A percentile compares a stretch with the other conserved stretches of the same genome.
phyloP scores from a whole-genome alignment of 2,797 vertebrate species.

The Acanthiza pusilla region DNA sequence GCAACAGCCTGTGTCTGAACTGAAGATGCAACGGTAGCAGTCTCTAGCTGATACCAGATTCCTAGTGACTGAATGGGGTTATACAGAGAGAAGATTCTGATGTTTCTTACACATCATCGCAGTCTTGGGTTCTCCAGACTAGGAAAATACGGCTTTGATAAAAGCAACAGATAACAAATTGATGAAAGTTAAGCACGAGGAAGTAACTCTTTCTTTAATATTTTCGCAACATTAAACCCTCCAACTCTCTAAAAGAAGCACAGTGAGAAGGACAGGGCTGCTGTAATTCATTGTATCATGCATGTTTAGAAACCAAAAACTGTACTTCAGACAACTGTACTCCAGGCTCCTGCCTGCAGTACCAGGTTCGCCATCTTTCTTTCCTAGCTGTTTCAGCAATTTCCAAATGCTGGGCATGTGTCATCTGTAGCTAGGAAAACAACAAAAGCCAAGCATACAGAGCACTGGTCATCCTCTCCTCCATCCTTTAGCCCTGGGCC shows the following conservation, averaged over 20 bases:
- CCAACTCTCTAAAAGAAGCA: neutral
- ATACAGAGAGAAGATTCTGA: neutral
- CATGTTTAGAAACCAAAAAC: neutral
- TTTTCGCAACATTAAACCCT: neutral
- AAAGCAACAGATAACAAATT: conserved; percentile 17
- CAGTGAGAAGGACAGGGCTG: neutral
- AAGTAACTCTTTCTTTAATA: neutral
- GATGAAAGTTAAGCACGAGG: conserved; percentile 18
- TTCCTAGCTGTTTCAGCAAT: conserved; percentile 36
- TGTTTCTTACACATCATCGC: neutral
- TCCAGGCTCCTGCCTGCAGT: neutral
- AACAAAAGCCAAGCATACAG: neutral
- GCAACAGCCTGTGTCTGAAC: conserved; percentile 12
- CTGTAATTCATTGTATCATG: neutral
- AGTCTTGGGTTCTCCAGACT: neutral
- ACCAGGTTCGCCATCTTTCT: conserved; percentile 19
- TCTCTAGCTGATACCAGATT: conserved; percentile 29
- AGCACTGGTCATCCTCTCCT: neutral
- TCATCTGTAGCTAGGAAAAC: neutral
- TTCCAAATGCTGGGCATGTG: neutral
- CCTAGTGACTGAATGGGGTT: conserved; percentile 55
- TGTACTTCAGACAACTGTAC: neutral
- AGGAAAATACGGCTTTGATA: conserved; percentile 37
- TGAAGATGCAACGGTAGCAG: neutral
- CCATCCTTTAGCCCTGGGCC: conserved; percentile 6